These are phyloP conservation scores for Sicus ferrugineus DNA, from an alignment of 2,888 invertebrate species.

Conservation along the genomic window DNA sequence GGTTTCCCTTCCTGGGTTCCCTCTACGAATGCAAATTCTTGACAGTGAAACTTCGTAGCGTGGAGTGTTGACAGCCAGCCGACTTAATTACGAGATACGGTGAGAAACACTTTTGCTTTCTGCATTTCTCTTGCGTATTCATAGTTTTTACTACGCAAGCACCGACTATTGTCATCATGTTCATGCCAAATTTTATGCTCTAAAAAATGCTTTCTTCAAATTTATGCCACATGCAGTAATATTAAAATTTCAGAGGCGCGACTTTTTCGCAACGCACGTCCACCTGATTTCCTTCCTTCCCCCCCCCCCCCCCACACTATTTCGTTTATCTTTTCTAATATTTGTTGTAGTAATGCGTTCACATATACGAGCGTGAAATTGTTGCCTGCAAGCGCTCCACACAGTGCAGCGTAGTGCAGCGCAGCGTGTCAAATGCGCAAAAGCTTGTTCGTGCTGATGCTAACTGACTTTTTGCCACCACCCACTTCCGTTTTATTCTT, in stretches of 20 bases:
- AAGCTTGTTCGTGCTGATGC: slow-evolving; percentile 11
- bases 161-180: too few species aligned
- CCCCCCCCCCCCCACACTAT: neutral
- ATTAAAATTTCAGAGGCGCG: neutral
- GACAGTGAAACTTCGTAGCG: neutral
- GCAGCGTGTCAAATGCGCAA: slow-evolving; percentile 10
- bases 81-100: neutral
- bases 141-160: neutral
- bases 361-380: neutral
- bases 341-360: neutral
- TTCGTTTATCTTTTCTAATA: neutral
- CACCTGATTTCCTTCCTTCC: neutral
- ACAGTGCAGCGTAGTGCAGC: neutral
- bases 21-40: neutral
- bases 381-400: neutral
- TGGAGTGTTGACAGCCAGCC: neutral
- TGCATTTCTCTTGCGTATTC: neutral
- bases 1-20: neutral
- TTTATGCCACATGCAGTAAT: neutral
- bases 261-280: neutral
- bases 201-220: neutral
- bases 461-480: neutral
- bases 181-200: too few species aligned
- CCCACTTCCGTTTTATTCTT: slow-evolving; percentile 25
- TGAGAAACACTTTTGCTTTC: neutral